These are phyloP conservation scores for Vulpes ferrilata DNA, from an alignment of 2,113 vertebrate species.

Conservation along the genomic window DNA sequence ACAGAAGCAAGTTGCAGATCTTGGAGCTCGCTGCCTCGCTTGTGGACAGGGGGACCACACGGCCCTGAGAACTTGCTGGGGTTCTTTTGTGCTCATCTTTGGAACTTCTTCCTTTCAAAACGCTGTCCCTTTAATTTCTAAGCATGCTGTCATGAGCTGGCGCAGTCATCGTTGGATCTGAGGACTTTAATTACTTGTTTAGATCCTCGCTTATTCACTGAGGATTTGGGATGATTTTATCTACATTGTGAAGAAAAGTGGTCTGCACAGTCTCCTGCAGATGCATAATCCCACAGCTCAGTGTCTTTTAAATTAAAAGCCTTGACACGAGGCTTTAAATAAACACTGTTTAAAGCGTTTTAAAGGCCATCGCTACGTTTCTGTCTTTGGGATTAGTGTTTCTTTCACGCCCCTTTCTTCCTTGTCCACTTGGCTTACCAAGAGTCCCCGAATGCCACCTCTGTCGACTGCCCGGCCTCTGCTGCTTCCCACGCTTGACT, in stretches of 20 bases:
- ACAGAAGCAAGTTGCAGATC: too few species aligned
- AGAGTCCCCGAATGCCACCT: fast-evolving
- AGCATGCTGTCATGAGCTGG: fast-evolving
- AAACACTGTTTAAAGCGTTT: not conserved
- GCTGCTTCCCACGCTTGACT: not conserved
- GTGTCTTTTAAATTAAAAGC: not conserved
- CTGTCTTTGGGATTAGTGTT: fast-evolving
- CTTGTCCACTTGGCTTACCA: fast-evolving
- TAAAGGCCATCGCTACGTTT: not conserved
- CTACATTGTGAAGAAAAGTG: not conserved
- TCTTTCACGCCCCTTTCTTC: fast-evolving
- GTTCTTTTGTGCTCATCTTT: not conserved
- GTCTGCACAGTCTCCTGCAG: not conserved
- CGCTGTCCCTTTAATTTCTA: fast-evolving
- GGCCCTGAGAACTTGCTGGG: not conserved
- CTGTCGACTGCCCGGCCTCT: fast-evolving
- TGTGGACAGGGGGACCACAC: not conserved
- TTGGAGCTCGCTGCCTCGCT: not conserved
- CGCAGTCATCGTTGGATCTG: fast-evolving
- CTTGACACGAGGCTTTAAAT: not conserved
- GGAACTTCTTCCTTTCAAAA: not conserved
- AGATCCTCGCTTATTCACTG: not conserved
- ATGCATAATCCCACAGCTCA: not conserved
- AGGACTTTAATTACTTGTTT: not conserved
- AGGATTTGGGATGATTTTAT: not conserved